Percentiles rank a stretch among this genome's conserved stretches.
Conservation (phyloP, 2,888 invertebrate species). For the Heptascelio sp. region DNA sequence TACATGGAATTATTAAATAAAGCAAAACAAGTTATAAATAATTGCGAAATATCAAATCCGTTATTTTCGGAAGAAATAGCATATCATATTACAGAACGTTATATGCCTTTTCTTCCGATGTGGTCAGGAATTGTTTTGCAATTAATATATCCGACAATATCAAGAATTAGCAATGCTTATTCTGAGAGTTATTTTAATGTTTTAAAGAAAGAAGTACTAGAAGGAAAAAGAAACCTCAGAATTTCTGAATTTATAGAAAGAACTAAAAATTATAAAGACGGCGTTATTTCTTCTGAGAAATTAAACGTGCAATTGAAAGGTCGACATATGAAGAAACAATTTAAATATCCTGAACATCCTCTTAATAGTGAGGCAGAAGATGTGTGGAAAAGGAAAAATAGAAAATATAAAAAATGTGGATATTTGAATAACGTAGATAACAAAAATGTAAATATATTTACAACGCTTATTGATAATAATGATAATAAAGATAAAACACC, state of each 20-base stretch:
- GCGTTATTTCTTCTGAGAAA: not conserved
- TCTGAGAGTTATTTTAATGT: conserved; percentile 13
- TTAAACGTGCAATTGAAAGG: not conserved
- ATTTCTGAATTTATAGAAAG: not conserved
- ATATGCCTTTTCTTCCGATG: conserved; percentile 23
- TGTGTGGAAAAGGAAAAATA: not conserved
- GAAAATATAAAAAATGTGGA: not conserved
- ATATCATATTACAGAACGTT: conserved; percentile 10
- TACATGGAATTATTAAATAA: not conserved
- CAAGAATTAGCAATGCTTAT: conserved; percentile 22
- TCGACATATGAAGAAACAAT: not conserved
- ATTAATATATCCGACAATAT: not conserved
- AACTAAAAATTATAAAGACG: not conserved
- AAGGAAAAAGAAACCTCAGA: not conserved
- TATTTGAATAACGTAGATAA: not conserved
- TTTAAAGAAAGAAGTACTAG: not conserved
- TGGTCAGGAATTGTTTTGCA: conserved; percentile 8
- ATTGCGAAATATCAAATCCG: not conserved
- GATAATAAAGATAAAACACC: no score
- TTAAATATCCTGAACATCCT: conserved; percentile 16
- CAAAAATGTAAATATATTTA: not conserved
- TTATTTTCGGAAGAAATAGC: conserved; percentile 12
- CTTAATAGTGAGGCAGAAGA: not conserved
- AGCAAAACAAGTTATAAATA: not conserved
- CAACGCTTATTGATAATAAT: no score